Evolutionary conservation across 2,113 vertebrate species (phyloP).

Genomic region (Clinocottus analis): DNA sequence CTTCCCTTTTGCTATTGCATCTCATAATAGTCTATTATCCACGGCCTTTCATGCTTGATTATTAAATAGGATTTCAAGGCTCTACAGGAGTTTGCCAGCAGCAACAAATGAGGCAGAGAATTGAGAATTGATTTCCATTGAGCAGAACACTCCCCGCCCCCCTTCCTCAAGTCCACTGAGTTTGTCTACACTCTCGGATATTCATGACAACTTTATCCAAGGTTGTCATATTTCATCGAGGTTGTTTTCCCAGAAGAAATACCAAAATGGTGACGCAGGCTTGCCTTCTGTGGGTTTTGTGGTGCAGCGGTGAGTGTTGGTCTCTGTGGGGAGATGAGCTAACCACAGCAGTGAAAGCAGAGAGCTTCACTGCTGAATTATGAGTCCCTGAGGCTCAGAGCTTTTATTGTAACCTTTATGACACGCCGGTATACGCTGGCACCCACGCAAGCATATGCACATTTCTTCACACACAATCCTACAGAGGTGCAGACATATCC

Average conservation of each 20-base stretch:
- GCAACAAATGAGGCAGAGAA: conserved; percentile 75
- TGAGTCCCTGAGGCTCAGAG: conserved; percentile 38
- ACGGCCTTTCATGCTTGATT: conserved; percentile 72
- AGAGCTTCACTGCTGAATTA: conserved; percentile 42
- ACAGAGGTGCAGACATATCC: background rate
- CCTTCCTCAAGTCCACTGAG: conserved; percentile 15
- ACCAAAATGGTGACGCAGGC: background rate
- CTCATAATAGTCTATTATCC: conserved; percentile 77
- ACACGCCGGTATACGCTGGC: conserved; percentile 28
- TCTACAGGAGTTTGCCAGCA: conserved; percentile 56
- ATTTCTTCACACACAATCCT: conserved; percentile 29
- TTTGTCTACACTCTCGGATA: conserved; percentile 17
- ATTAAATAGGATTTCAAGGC: conserved; percentile 80
- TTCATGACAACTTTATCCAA: conserved; percentile 52
- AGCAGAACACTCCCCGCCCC: conserved; percentile 58
- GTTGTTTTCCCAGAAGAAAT: conserved; percentile 39
- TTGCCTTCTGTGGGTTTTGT: conserved; percentile 28
- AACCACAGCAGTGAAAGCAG: conserved; percentile 31
- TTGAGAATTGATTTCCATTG: conserved; percentile 74
- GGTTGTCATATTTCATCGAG: conserved; percentile 48
- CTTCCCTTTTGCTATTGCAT: conserved; percentile 66
- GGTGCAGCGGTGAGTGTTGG: conserved; percentile 16
- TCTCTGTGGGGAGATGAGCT: conserved; percentile 17
- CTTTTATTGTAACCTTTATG: conserved; percentile 59
- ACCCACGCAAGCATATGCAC: conserved; percentile 20